These are phyloP conservation scores for Lysandra coridon DNA, from an alignment of 2,888 invertebrate species.

Conservation along the genomic window DNA sequence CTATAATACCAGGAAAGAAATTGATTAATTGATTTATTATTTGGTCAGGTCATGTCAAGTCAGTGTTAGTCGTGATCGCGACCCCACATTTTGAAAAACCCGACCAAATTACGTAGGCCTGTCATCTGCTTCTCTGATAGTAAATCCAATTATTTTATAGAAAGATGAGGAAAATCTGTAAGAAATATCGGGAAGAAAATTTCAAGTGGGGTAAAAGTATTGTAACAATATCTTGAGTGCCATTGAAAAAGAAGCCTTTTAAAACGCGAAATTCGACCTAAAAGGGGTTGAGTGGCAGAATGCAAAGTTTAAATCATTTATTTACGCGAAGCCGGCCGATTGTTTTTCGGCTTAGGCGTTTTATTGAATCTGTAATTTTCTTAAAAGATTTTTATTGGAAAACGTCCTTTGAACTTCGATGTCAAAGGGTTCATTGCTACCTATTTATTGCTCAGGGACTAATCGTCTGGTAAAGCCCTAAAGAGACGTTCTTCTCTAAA, in stretches of 20 bases:
- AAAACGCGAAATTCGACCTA: constrained; percentile 25
- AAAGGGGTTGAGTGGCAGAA: constrained; percentile 11
- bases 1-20: too few species aligned
- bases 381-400: neutral
- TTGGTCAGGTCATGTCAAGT: too few species aligned
- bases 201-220: neutral
- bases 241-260: constrained; percentile 25
- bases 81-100: neutral
- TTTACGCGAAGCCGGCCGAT: neutral
- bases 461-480: neutral
- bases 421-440: neutral
- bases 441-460: neutral
- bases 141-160: neutral
- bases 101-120: too few species aligned
- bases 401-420: neutral
- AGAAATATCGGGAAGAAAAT: neutral
- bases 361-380: constrained; percentile 6
- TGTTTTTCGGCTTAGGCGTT: neutral
- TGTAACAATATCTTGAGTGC: constrained; percentile 22
- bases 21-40: too few species aligned
- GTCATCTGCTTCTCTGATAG: neutral
- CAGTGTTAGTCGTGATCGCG: too few species aligned
- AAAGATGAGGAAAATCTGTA: neutral
- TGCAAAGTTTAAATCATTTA: constrained; percentile 11
- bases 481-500: too few species aligned